A percentile compares a stretch with the other conserved stretches of the same genome.
These are phyloP conservation scores for Listronotus bonariensis DNA, from an alignment of 1,140 invertebrate genomes.

Conservation along the genomic window DNA sequence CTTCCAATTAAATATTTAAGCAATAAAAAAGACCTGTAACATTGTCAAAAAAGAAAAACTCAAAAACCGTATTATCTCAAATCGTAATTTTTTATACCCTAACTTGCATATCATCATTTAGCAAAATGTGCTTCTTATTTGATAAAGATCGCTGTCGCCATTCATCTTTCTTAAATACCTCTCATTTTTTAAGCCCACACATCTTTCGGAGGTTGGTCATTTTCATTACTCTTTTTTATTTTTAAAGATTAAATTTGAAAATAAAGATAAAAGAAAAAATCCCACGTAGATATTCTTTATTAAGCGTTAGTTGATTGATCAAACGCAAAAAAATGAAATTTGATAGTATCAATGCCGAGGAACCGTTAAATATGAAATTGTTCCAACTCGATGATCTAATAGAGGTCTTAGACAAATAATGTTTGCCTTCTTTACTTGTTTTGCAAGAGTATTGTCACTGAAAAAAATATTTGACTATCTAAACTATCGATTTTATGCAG, in stretches of 20 bases:
- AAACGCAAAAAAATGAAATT: too few species aligned
- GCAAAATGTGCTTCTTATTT: constrained; percentile 33
- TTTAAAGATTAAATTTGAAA: constrained; percentile 8
- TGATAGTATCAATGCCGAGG: too few species aligned
- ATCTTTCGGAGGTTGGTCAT: constrained; percentile 17
- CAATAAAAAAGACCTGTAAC: too few species aligned
- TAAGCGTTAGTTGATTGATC: not conserved
- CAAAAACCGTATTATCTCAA: constrained; percentile 15
- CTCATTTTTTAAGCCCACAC: constrained; percentile 38
- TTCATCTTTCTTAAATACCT: constrained; percentile 34
- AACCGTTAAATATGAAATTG: too few species aligned
- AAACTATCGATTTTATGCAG: too few species aligned
- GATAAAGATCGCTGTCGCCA: constrained; percentile 33
- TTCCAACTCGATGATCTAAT: too few species aligned
- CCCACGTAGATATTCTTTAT: constrained; percentile 4
- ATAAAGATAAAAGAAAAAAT: constrained; percentile 7
- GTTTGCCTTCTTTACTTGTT: too few species aligned
- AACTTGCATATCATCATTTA: constrained; percentile 35
- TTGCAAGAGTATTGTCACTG: too few species aligned
- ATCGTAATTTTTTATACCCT: constrained; percentile 28
- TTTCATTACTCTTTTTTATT: constrained; percentile 4
- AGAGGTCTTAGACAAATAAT: too few species aligned
- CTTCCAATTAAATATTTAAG: not conserved
- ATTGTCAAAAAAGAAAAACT: constrained; percentile 13
- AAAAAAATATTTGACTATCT: too few species aligned